Base-by-base conservation (phyloP, 2,888 invertebrate genomes). In the Erebia palarica region DNA sequence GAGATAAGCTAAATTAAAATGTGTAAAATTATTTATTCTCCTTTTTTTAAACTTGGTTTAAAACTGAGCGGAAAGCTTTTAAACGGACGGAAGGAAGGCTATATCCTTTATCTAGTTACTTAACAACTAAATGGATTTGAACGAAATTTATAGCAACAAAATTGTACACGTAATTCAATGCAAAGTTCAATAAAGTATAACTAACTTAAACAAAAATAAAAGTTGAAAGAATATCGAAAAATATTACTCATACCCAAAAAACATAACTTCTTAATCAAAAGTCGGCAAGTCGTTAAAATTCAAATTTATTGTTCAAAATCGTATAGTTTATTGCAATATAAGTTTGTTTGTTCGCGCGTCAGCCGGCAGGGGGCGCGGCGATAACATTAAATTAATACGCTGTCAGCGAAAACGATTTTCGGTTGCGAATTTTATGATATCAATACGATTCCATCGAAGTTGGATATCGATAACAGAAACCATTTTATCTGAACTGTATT, bases 311-410 rank as follows among this genome's bases (percentile, higher is more conserved):
- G 77, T 81, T 79, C 77, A 79, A 86, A 88, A 89, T 73, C 80
- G 78, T 81, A 82, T 82, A 81, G 79, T 88, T 89, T 87, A 88
- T 88, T 86, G 85, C 85, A 36, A 16, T 84, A 81, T 79, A 76
- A 78, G 86, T 85, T 82, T 80, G 82, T 84, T 83, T 83, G 86
- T 88, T 88, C 84, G 83, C 84, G 82, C 85, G 76, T 82, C 78
- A 75, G 82, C 73, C 86, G 80, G 83, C 85, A 81, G 88, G 87
- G 87, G 88, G 85, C 80, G 73, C 71, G 75, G 80, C 79, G 80
- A 86, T 87, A 86, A 85, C 82, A 82, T 86, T 82, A 87, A 90
- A 91, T 91, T 92, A 91, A 91, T 91, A 91, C 89, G 88, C 89
- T 89, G 90, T 90, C 89, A 84, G 84, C 88, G 84, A 81, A 86